Evolutionary conservation across 1,140 invertebrate species (phyloP), one percentile per base, ranked within the genome.

Genomic region (Listronotus bonariensis): DNA sequence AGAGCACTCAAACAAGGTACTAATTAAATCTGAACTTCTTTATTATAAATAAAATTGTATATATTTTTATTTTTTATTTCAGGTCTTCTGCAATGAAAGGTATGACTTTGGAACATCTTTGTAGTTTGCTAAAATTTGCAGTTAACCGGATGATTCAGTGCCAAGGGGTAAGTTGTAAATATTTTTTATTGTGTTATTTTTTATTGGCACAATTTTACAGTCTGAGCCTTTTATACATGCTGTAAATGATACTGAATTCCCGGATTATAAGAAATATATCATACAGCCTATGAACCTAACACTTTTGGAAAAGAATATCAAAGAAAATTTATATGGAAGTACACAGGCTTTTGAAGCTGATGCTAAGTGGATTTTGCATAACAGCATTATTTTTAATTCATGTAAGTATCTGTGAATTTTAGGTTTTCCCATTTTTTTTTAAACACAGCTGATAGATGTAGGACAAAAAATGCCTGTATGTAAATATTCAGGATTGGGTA

Each of bases 321-420:
- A 83, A 38, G 82, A 86, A 34, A 89, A 89, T 52, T 74, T 86
- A n/a, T 97, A 95, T 78, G 89, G 90, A n/a, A 92, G 89, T 76
- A 92, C 92, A 0, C 91, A 95, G 74, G 90, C 92, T 10, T 95
- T 97, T 78, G 81, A 93, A 45, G 87, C 91, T 7, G 95, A 97
- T 77, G 88, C 89, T 0, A 93, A 93, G 76, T 97, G 94, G 94
- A 92, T 97, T 71, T 83, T 94, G 46, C 94, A 97, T 76, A 96
- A 97, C 74, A 92, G 92, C 78, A 87, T 92, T 72, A 87, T 96
- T 38, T 96, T 91, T 72, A 93, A 93, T 81, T 90, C 92, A 72
- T 85, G 92, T 95, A 82, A 81, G 86, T 82, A 26, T 5, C 20
- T 26, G 20, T 26, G 1, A 26, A n/a, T n/a, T n/a, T n/a, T n/a